These are phyloP conservation scores for Epinephelus coioides DNA, from an alignment of 2,797 vertebrate species.

Conservation along the genomic window DNA sequence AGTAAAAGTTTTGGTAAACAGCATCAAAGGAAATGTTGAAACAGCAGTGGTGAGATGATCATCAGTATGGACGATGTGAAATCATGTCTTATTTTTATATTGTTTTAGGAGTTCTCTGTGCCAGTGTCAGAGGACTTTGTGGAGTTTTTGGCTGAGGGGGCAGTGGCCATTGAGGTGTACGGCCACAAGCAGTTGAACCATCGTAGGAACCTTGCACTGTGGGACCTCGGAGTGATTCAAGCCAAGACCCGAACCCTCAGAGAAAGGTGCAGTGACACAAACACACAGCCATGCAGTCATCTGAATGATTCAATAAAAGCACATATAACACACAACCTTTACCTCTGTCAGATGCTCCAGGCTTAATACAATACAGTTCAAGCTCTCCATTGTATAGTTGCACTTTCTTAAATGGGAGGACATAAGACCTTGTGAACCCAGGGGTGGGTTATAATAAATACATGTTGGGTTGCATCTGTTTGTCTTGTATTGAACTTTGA, in stretches of 20 bases:
- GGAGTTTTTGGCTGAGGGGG: conserved; percentile 93
- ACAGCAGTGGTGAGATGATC: not conserved
- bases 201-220: conserved; percentile 92
- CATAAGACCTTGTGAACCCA: no score
- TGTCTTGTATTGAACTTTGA: no score
- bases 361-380: no score
- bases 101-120: conserved; percentile 89
- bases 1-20: no score
- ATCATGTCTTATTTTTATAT: not conserved
- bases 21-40: not conserved
- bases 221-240: conserved; percentile 97
- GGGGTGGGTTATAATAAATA: no score
- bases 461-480: no score
- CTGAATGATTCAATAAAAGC: not conserved
- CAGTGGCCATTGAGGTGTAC: conserved; percentile 94
- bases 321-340: not conserved
- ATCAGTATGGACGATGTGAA: not conserved
- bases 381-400: no score
- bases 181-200: conserved; percentile 94
- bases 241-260: conserved; percentile 96
- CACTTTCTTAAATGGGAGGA: no score
- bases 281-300: not conserved
- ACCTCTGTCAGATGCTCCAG: no score
- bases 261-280: conserved; percentile 87
- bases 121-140: conserved; percentile 93